These are phyloP conservation scores for Pseudochromis fuscus DNA, from an alignment of 2,797 vertebrate species.

Conservation along the genomic window DNA sequence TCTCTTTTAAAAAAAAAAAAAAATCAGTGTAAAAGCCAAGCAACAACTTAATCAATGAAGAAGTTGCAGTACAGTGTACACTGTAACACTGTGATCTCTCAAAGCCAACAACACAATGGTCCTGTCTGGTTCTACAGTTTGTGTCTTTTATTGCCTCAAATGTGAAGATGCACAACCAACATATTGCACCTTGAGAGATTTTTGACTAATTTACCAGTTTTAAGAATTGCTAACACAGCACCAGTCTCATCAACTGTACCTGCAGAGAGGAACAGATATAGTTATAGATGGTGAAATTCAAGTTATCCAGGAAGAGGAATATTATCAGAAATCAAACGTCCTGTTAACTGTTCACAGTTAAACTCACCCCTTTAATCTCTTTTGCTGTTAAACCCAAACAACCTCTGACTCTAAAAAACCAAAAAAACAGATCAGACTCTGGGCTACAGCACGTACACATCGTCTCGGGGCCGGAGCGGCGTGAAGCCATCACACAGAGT, in stretches of 20 bases:
- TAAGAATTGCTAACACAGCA: background rate
- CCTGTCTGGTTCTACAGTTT: no score
- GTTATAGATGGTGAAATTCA: no score
- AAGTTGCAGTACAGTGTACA: no score
- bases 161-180: no score
- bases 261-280: no score
- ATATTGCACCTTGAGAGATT: no score
- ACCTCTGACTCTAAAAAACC: constrained; percentile 36
- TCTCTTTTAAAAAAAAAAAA: no score
- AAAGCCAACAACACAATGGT: no score
- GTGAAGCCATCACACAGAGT: constrained; percentile 86
- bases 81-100: no score
- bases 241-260: background rate
- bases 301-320: background rate
- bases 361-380: background rate
- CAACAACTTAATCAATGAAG: no score
- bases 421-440: constrained; percentile 38
- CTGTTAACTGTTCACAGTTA: background rate
- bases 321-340: background rate
- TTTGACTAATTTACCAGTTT: background rate
- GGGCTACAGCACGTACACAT: constrained; percentile 60
- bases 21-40: no score
- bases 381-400: constrained; percentile 27
- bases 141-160: no score
- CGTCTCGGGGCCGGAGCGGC: constrained; percentile 69